Percentiles rank a stretch among this genome's conserved stretches.
These are phyloP conservation scores for Periplaneta americana DNA, from an alignment of 1,140 invertebrate species.

Conservation along the genomic window DNA sequence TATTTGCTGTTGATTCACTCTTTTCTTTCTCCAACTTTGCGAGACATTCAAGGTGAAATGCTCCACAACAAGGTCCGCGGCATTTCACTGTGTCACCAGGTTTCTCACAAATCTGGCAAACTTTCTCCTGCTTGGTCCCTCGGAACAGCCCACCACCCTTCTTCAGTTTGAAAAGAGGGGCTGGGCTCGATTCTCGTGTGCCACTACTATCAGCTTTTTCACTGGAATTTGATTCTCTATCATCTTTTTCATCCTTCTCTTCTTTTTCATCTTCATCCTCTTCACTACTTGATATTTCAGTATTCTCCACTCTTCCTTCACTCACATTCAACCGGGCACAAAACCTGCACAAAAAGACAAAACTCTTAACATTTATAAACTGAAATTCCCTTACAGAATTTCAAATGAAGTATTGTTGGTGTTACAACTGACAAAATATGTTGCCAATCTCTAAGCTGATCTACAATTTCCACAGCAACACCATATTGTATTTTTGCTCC, in stretches of 20 bases:
- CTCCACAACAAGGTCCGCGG: slow-evolving; percentile 47
- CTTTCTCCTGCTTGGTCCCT: slow-evolving; percentile 39
- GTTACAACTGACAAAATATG: too few relatives aligned
- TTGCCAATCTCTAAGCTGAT: too few relatives aligned
- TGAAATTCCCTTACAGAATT: too few relatives aligned
- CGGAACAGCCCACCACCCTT: slow-evolving; percentile 3
- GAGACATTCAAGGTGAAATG: slow-evolving; percentile 46
- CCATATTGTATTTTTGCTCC: too few relatives aligned
- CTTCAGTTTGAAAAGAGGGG: not conserved
- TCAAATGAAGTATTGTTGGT: too few relatives aligned
- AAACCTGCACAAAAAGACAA: not conserved
- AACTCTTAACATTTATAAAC: too few relatives aligned
- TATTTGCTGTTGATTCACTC: not conserved
- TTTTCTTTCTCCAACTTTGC: slow-evolving; percentile 21
- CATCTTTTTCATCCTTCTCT: not conserved
- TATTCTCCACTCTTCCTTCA: not conserved
- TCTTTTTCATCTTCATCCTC: not conserved
- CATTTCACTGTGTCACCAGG: slow-evolving; percentile 55
- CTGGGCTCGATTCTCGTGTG: not conserved
- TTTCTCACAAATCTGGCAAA: slow-evolving; percentile 61
- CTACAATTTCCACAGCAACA: too few relatives aligned
- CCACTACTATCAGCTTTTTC: not conserved
- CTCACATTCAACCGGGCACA: not conserved
- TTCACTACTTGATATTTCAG: not conserved
- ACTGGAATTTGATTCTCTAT: not conserved